phyloP scores from a whole-genome alignment of 2,113 vertebrate genomes.

The Grus americana region DNA sequence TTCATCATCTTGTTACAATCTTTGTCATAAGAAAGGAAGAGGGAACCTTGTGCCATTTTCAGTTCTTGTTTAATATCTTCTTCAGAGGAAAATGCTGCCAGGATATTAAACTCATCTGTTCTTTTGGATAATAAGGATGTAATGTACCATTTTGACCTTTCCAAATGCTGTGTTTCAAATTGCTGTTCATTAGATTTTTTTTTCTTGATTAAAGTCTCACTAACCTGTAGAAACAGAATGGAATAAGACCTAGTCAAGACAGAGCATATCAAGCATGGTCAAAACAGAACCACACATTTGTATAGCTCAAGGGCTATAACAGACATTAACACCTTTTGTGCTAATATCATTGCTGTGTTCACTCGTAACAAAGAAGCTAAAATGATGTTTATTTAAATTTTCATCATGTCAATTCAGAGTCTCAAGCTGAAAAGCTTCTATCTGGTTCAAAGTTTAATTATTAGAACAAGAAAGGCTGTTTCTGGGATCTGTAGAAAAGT shows the following conservation, averaged over 20 bases:
- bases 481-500: neutral
- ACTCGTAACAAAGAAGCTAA: neutral
- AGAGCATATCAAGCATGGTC: neutral
- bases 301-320: neutral
- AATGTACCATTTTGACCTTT: slow-evolving; percentile 65
- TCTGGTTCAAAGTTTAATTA: neutral
- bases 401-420: neutral
- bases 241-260: slow-evolving; percentile 47
- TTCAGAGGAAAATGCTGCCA: slow-evolving; percentile 31
- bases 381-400: neutral
- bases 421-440: neutral
- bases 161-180: slow-evolving; percentile 52
- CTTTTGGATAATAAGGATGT: slow-evolving; percentile 58
- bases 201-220: slow-evolving; percentile 29
- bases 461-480: neutral
- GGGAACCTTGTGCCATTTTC: slow-evolving; percentile 24
- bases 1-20: slow-evolving; percentile 23
- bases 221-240: slow-evolving; percentile 51
- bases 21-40: neutral
- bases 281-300: neutral
- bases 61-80: slow-evolving; percentile 42
- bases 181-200: slow-evolving; percentile 2
- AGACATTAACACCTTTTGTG: neutral
- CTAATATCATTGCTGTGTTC: neutral
- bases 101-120: slow-evolving; percentile 58